Evolutionary conservation across 2,888 invertebrate species (phyloP).

Genomic region (Rhingia rostrata): DNA sequence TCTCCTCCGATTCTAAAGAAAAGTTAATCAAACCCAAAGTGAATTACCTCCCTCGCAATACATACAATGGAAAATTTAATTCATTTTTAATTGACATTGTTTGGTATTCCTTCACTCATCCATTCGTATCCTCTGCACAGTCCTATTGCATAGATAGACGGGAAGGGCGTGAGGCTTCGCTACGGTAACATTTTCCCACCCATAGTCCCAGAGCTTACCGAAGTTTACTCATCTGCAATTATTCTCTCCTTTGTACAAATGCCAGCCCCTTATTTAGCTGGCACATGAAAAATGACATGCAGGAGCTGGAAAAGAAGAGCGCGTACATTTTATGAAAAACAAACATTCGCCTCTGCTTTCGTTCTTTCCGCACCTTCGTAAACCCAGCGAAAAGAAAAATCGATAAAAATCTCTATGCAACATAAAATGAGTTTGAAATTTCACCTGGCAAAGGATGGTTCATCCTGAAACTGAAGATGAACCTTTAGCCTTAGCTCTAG

Average conservation of each 20-base stretch:
- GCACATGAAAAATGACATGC: neutral
- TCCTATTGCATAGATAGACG: too few relatives aligned
- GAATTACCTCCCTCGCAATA: neutral
- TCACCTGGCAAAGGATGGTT: conserved; percentile 55
- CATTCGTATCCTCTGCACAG: neutral
- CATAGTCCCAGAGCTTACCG: neutral
- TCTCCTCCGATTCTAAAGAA: too few relatives aligned
- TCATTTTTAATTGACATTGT: conserved; percentile 52
- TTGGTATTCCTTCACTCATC: conserved; percentile 4
- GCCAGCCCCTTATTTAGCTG: neutral
- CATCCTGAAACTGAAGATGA: conserved; percentile 64
- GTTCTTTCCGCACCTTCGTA: neutral
- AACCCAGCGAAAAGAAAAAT: conserved; percentile 35
- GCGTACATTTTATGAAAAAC: conserved; percentile 22
- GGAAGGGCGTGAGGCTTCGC: neutral
- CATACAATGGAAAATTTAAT: conserved; percentile 19
- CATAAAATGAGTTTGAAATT: conserved; percentile 67
- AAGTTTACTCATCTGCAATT: neutral
- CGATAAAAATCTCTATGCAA: conserved; percentile 67
- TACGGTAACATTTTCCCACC: conserved; percentile 3
- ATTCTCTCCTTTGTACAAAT: conserved; percentile 2
- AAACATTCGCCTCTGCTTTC: conserved; percentile 31
- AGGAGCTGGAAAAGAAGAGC: neutral
- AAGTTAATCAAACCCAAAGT: conserved; percentile 5
- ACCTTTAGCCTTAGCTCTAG: conserved; percentile 35